A percentile compares a stretch with the other conserved stretches of the same genome.
These are phyloP conservation scores for Drosophila subsilvestris DNA, from an alignment of 2,888 invertebrate species.

Conservation along the genomic window DNA sequence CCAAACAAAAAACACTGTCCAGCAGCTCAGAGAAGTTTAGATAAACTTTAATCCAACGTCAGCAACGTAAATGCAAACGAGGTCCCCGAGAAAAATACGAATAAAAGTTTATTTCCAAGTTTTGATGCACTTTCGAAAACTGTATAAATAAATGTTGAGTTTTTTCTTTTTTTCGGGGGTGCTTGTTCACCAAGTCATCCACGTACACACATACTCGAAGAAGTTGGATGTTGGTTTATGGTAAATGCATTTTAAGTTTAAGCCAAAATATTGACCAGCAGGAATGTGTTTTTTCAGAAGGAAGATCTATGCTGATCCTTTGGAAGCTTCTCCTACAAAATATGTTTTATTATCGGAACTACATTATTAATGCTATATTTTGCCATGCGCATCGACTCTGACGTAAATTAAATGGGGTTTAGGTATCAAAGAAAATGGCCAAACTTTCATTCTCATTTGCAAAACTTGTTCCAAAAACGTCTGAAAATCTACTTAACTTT, in stretches of 20 bases:
- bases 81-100: slow-evolving; percentile 27
- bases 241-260: slow-evolving; percentile 13
- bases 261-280: slow-evolving; percentile 10
- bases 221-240: neutral
- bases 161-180: slow-evolving; percentile 3
- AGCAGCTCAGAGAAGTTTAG: slow-evolving; percentile 55
- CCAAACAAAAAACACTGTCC: slow-evolving; percentile 43
- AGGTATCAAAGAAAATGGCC: no score
- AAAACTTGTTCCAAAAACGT: no score
- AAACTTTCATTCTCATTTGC: no score
- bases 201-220: slow-evolving; percentile 4
- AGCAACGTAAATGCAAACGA: slow-evolving; percentile 45
- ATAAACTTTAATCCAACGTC: slow-evolving; percentile 53
- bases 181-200: neutral
- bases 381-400: neutral
- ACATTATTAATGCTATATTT: no score
- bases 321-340: neutral
- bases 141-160: slow-evolving; percentile 39
- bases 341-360: no score
- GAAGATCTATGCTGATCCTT: neutral
- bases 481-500: no score
- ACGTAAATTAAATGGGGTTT: no score
- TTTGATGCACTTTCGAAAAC: slow-evolving; percentile 46
- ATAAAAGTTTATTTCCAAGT: slow-evolving; percentile 60
- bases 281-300: neutral